Evolutionary conservation across 2,113 vertebrate species (phyloP).

Genomic region (Petaurus breviceps): DNA sequence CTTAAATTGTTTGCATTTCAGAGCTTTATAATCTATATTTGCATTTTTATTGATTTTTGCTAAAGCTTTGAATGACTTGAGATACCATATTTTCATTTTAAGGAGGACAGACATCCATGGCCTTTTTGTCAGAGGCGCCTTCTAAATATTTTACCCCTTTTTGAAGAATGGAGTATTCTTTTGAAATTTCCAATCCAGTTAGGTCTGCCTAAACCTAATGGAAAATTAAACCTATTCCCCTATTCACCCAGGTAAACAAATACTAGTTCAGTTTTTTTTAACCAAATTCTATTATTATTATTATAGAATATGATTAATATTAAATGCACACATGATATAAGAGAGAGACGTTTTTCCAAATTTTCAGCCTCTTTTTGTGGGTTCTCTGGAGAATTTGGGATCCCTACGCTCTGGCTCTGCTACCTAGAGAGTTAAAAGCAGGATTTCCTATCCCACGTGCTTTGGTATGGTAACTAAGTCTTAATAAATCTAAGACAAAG

Average conservation of each 20-base stretch:
- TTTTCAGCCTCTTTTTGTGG: background rate
- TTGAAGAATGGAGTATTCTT: background rate
- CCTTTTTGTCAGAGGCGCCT: background rate
- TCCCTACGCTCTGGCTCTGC: conserved; percentile 19
- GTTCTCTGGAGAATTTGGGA: conserved; percentile 28
- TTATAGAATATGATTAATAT: background rate
- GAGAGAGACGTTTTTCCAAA: conserved; percentile 4
- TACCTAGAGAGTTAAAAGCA: conserved; percentile 69
- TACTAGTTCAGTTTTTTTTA: background rate
- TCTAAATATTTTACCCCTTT: background rate
- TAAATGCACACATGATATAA: background rate
- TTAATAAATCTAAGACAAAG: conserved; percentile 72
- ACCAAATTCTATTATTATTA: conserved; percentile 4
- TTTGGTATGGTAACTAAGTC: conserved; percentile 68
- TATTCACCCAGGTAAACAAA: background rate
- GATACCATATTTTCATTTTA: background rate
- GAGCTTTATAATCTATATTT: background rate
- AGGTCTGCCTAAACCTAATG: background rate
- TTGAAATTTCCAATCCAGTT: background rate
- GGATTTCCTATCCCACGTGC: conserved; percentile 47
- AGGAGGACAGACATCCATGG: background rate
- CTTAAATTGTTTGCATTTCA: background rate
- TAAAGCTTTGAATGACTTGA: conserved; percentile 5
- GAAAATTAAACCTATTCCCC: background rate
- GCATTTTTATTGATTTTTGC: background rate